These are phyloP conservation scores for Lophius piscatorius DNA, from an alignment of 2,113 vertebrate species.

Conservation along the genomic window DNA sequence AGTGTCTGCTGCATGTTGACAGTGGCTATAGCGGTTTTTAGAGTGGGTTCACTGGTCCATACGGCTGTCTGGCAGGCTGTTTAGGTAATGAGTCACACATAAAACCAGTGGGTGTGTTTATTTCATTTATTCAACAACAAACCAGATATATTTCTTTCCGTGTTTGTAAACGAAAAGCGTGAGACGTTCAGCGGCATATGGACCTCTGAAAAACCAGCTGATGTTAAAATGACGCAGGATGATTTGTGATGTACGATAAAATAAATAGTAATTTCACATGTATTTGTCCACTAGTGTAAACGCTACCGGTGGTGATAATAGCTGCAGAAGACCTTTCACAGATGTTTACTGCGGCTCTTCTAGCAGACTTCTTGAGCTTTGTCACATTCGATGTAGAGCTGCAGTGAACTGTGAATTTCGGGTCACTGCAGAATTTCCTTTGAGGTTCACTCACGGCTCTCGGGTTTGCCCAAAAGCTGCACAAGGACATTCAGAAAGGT, in stretches of 20 bases:
- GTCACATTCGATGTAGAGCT: constrained; percentile 2
- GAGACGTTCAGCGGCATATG: constrained; percentile 22
- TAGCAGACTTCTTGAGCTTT: background rate
- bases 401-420: constrained; percentile 25
- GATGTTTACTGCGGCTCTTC: background rate
- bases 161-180: constrained; percentile 27
- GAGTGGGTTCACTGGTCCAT: constrained; percentile 48
- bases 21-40: constrained; percentile 48
- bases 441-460: constrained; percentile 10
- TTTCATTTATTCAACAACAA: constrained; percentile 31
- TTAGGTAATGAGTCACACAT: constrained; percentile 55
- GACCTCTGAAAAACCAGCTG: constrained; percentile 14
- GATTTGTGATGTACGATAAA: background rate
- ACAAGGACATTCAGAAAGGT: too few species aligned
- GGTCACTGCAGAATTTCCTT: constrained; percentile 22
- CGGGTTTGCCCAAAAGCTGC: constrained; percentile 10
- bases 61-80: constrained; percentile 51
- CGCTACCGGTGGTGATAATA: background rate
- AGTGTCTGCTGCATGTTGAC: constrained; percentile 16
- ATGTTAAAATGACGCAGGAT: background rate
- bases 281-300: background rate
- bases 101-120: constrained; percentile 24
- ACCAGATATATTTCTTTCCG: background rate
- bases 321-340: constrained; percentile 11
- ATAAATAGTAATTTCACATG: too few species aligned